Conservation (phyloP, 2,113 vertebrate genomes). For the Clarias batrachus region DNA sequence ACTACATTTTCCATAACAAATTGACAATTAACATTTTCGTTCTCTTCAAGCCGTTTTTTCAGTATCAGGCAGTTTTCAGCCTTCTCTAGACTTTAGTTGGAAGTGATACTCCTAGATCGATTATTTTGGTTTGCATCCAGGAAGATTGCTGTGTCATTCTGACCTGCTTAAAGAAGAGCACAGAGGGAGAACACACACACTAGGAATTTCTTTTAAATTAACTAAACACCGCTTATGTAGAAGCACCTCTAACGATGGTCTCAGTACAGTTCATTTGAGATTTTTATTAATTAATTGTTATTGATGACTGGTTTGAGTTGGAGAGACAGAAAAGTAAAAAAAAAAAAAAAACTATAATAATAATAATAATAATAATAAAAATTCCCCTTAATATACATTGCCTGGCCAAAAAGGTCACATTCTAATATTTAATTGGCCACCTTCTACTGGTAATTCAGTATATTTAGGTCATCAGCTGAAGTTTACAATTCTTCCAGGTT, state of each 20-base stretch:
- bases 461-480: too few species aligned
- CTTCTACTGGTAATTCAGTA: too few species aligned
- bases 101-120: neutral
- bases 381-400: neutral
- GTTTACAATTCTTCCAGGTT: too few species aligned
- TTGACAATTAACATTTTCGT: neutral
- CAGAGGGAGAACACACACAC: neutral
- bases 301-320: neutral
- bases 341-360: neutral
- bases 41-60: neutral
- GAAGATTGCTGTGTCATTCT: neutral
- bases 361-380: neutral
- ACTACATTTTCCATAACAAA: too few species aligned
- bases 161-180: neutral
- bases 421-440: too few species aligned
- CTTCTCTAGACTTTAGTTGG: neutral
- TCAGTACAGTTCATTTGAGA: neutral
- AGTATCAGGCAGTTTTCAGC: neutral
- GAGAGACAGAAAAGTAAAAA: neutral
- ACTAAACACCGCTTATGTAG: neutral
- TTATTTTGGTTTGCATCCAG: neutral
- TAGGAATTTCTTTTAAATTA: neutral
- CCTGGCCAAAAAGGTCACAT: neutral
- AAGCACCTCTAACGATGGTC: neutral
- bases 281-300: neutral